Percentiles rank a stretch among this genome's conserved stretches.
Conservation (phyloP, 1,140 invertebrate species). For the Colletes latitarsis region DNA sequence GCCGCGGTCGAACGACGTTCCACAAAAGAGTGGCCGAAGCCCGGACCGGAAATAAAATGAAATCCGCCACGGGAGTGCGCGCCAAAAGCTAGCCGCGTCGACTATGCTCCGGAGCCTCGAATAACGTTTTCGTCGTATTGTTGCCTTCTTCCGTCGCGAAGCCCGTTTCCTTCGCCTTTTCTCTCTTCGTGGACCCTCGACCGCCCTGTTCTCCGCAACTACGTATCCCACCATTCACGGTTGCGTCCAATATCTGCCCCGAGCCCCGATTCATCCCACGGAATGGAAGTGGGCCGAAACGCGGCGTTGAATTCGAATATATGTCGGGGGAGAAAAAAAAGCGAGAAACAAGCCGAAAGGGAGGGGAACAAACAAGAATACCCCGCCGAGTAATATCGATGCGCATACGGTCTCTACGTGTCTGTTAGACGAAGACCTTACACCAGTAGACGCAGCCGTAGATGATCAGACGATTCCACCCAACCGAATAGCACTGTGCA, state of each 20-base stretch:
- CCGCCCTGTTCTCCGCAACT: neutral
- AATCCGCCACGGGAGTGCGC: constrained; percentile 46
- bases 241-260: constrained; percentile 42
- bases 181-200: constrained; percentile 10
- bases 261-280: constrained; percentile 48
- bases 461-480: constrained; percentile 20
- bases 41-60: constrained; percentile 65
- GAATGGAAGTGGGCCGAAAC: constrained; percentile 39
- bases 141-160: constrained; percentile 23
- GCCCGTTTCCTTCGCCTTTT: constrained; percentile 32
- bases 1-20: constrained; percentile 33
- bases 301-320: constrained; percentile 41
- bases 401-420: neutral
- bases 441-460: neutral
- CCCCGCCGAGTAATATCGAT: constrained; percentile 4
- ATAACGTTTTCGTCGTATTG: constrained; percentile 63
- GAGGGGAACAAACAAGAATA: neutral
- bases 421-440: neutral
- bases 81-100: constrained; percentile 58
- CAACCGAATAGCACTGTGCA: neutral
- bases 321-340: constrained; percentile 1
- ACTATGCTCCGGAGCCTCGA: constrained; percentile 16
- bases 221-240: constrained; percentile 54
- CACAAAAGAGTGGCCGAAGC: constrained; percentile 61
- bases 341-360: neutral